Evolutionary conservation across 2,888 invertebrate species (phyloP), one percentile per base, ranked within the genome.

Genomic region (Hoplodrina ambigua): DNA sequence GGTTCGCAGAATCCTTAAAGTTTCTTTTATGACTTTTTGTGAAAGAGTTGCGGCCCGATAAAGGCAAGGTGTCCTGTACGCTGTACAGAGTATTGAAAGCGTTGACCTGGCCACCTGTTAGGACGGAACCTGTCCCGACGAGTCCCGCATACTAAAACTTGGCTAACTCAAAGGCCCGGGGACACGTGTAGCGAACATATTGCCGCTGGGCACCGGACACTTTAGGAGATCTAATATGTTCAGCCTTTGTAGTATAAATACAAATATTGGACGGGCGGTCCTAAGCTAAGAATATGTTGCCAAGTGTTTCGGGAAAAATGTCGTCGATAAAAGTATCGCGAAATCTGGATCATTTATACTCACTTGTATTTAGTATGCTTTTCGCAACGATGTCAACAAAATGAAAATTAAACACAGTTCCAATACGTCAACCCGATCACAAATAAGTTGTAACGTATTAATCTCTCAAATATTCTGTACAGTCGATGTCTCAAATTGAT

Each of bases 121-220:
- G 75, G 20, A 53, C 30, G 50, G 15, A 53, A 52, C 56, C 50
- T 72, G 70, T 20, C 33, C 52, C 56, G 44, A 63, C 62, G 62
- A 30, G 50, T 6, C 20, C 53, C 54, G 81, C 78, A 79, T 79
- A 77, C 73, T 67, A 64, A 80, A 81, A 72, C 52, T 57, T 63
- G 30, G 4, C 60, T 61, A 57, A 71, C 63, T 71, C 50, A 50
- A 63, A 55, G 57, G 69, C 52, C 54, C 30, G 30, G 49, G n/a
- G 58, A 66, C 63, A 75, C 59, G 56, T 63, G 56, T 60, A 55
- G 61, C 59, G 53, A 44, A 80, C 76, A 62, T 60, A 75, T 78
- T 66, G 65, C 75, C 44, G 60, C 55, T 50, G 46, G 57, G 52
- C 7, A 57, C 46, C 30, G 60, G 50, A 70, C 65, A 57, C 71